A percentile compares a stretch with the other conserved stretches of the same genome.
These are phyloP conservation scores for Cepaea nemoralis DNA, from an alignment of 1,140 invertebrate genomes.

Conservation along the genomic window DNA sequence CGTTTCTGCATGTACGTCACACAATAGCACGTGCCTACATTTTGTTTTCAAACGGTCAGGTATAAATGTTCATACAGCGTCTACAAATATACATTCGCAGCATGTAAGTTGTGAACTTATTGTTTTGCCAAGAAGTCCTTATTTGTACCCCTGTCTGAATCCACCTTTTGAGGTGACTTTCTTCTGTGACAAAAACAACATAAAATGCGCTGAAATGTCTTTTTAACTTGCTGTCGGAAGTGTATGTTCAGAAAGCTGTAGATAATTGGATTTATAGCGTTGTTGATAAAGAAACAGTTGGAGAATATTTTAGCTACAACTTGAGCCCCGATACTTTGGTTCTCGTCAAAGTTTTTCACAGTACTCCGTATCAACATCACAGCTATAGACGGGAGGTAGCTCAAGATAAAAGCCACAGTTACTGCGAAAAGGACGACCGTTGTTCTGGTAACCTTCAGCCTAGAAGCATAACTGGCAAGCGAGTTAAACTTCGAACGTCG, in stretches of 20 bases:
- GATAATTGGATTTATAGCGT: slow-evolving; percentile 67
- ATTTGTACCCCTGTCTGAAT: slow-evolving; percentile 51
- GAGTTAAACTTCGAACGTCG: slow-evolving; percentile 36
- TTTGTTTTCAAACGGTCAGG: too few species aligned
- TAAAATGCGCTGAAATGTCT: slow-evolving; percentile 43
- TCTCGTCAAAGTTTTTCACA: slow-evolving; percentile 49
- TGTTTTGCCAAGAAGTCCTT: slow-evolving; percentile 44
- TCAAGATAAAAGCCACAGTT: slow-evolving; percentile 59
- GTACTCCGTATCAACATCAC: slow-evolving; percentile 55
- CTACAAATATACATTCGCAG: too few species aligned
- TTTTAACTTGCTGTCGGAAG: slow-evolving; percentile 56
- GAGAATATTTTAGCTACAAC: slow-evolving; percentile 61
- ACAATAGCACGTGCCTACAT: too few species aligned
- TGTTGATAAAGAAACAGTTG: slow-evolving; percentile 66
- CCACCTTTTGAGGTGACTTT: slow-evolving; percentile 42
- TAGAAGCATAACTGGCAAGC: slow-evolving; percentile 42
- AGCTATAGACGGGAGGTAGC: slow-evolving; percentile 56
- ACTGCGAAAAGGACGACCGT: slow-evolving; percentile 60
- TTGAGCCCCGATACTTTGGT: slow-evolving; percentile 42
- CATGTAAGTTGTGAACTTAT: too few species aligned
- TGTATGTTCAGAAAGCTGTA: slow-evolving; percentile 67
- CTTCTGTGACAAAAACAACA: slow-evolving; percentile 42
- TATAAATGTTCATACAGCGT: too few species aligned
- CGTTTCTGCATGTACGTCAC: too few species aligned
- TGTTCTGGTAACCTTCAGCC: slow-evolving; percentile 53